These are phyloP conservation scores for Agriopis marginaria DNA, from an alignment of 2,888 invertebrate species.

Conservation along the genomic window DNA sequence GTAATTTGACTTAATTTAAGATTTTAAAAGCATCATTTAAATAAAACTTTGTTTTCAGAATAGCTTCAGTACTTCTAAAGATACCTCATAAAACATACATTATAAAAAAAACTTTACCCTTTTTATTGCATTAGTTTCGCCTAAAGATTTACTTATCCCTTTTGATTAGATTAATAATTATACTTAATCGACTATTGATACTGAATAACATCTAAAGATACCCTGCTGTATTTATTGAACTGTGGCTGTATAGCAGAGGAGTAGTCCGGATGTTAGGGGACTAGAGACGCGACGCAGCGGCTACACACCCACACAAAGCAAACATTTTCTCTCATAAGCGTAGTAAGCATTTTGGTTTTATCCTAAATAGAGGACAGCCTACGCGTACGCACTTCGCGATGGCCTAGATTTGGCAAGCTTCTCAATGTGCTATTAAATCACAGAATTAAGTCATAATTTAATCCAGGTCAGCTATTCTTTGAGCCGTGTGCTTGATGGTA, in stretches of 20 bases:
- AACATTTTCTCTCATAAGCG: slow-evolving; percentile 49
- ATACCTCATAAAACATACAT: too few relatives aligned
- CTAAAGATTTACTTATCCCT: too few relatives aligned
- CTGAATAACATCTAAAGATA: not conserved
- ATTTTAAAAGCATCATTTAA: too few relatives aligned
- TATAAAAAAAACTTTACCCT: too few relatives aligned
- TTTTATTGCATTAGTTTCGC: too few relatives aligned
- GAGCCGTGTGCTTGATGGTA: too few relatives aligned
- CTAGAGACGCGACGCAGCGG: slow-evolving; percentile 51
- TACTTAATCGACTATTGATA: not conserved
- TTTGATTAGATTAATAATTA: not conserved
- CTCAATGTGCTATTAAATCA: not conserved
- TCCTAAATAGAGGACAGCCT: slow-evolving; percentile 32
- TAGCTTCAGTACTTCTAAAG: too few relatives aligned
- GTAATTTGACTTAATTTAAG: too few relatives aligned
- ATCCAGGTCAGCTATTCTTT: not conserved
- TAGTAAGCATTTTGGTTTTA: slow-evolving; percentile 45
- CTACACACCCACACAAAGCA: slow-evolving; percentile 47
- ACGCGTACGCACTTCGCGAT: slow-evolving; percentile 25
- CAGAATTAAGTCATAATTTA: not conserved
- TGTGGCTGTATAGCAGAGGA: slow-evolving; percentile 58
- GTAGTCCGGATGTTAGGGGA: slow-evolving; percentile 66
- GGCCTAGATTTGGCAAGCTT: slow-evolving; percentile 11
- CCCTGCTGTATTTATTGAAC: slow-evolving; percentile 6
- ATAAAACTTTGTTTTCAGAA: too few relatives aligned